These are phyloP conservation scores for Calonectris borealis DNA, from an alignment of 2,113 vertebrate genomes.

Conservation along the genomic window DNA sequence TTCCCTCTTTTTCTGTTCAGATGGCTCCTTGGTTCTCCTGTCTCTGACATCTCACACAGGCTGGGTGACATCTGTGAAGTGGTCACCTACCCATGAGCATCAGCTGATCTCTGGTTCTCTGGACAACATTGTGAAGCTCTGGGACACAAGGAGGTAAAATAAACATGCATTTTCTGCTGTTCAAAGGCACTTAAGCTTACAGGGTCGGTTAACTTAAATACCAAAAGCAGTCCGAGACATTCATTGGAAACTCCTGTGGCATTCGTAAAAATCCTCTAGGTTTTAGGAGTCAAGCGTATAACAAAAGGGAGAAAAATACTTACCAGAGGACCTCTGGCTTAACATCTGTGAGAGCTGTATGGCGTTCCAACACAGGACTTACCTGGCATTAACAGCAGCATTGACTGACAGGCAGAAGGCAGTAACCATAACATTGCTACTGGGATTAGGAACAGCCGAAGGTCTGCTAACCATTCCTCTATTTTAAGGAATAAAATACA, in stretches of 20 bases:
- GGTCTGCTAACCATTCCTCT: neutral
- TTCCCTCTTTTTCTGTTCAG: conserved; percentile 61
- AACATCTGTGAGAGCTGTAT: neutral
- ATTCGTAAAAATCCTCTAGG: neutral
- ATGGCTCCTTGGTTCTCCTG: conserved; percentile 91
- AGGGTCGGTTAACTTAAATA: neutral
- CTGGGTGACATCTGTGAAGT: conserved; percentile 95
- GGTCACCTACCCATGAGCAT: conserved; percentile 91
- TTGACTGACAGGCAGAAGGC: neutral
- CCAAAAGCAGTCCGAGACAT: neutral
- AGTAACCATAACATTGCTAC: neutral
- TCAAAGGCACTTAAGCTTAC: neutral
- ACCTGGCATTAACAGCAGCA: neutral
- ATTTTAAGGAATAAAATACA: neutral
- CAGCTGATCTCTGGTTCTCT: conserved; percentile 95
- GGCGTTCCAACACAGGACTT: neutral
- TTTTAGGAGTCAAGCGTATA: neutral
- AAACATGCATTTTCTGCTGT: neutral
- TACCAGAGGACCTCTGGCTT: neutral
- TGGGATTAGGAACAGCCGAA: neutral
- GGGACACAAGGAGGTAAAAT: conserved; percentile 94
- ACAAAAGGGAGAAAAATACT: neutral
- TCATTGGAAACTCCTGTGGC: neutral
- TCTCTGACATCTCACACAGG: conserved; percentile 95
- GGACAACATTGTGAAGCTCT: conserved; percentile 95